These are phyloP conservation scores for Steinernema hermaphroditum DNA, from an alignment of 2,888 invertebrate species.

Conservation along the genomic window DNA sequence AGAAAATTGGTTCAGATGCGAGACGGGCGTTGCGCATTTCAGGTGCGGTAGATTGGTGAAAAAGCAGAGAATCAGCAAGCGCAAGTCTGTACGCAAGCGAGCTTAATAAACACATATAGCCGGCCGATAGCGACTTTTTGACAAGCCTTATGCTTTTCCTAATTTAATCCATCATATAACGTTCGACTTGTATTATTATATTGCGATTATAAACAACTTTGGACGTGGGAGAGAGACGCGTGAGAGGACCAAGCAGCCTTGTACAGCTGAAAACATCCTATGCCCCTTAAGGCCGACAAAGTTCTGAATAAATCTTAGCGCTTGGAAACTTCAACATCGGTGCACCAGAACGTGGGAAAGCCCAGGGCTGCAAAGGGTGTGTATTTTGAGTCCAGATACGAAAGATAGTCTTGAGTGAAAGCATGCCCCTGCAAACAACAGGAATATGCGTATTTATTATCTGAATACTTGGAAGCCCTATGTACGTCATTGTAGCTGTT, in stretches of 20 bases:
- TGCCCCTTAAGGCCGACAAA: not conserved
- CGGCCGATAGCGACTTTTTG: slow-evolving; percentile 20
- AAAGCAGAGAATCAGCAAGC: not conserved
- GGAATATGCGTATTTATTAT: slow-evolving; percentile 18
- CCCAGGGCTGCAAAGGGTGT: no score
- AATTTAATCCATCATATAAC: slow-evolving; percentile 30
- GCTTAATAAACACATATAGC: slow-evolving; percentile 22
- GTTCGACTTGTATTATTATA: slow-evolving; percentile 31
- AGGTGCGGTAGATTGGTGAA: not conserved
- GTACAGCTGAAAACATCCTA: slow-evolving; percentile 16
- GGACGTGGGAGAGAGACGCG: slow-evolving; percentile 21
- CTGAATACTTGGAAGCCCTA: slow-evolving; percentile 21
- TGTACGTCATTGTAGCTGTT: slow-evolving; percentile 16
- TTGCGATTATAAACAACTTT: slow-evolving; percentile 31
- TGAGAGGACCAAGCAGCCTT: slow-evolving; percentile 13
- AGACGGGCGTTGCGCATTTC: not conserved
- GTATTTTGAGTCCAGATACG: no score
- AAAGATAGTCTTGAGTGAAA: no score
- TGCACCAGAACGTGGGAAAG: no score
- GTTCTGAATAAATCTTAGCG: no score
- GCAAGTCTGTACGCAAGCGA: slow-evolving; percentile 3
- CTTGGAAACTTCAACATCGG: no score
- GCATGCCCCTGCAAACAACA: not conserved
- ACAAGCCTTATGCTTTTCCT: slow-evolving; percentile 29
- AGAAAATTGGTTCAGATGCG: not conserved